phyloP scores from a whole-genome alignment of 2,797 vertebrate species.

The Rhyacichthys aspro region DNA sequence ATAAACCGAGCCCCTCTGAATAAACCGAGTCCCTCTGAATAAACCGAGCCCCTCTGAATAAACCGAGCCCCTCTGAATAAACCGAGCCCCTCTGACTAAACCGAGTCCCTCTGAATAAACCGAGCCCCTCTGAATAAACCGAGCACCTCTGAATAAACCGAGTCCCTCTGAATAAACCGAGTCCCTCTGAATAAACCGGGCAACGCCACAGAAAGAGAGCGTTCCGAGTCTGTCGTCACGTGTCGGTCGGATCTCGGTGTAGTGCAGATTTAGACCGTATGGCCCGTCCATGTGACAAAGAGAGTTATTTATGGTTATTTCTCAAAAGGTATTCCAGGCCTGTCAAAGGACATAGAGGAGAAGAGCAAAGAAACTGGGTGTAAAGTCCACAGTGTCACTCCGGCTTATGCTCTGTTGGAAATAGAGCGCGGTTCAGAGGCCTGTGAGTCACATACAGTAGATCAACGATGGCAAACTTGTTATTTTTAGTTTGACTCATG shows the following conservation, averaged over 20 bases:
- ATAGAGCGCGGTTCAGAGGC: slow-evolving; percentile 5
- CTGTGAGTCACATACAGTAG: slow-evolving; percentile 9
- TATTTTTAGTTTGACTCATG: slow-evolving; percentile 1
- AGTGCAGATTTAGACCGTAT: slow-evolving; percentile 65
- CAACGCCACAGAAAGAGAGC: slow-evolving; percentile 26
- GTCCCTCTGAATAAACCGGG: slow-evolving; percentile 47
- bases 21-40: no score
- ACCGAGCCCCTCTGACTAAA: slow-evolving; percentile 49
- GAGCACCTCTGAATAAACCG: no score
- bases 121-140: slow-evolving; percentile 46
- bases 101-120: no score
- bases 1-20: slow-evolving; percentile 57
- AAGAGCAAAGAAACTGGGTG: slow-evolving; percentile 33
- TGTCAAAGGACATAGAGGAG: slow-evolving; percentile 51
- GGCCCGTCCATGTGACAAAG: slow-evolving; percentile 56
- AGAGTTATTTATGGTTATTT: slow-evolving; percentile 62
- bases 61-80: slow-evolving; percentile 49
- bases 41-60: slow-evolving; percentile 49
- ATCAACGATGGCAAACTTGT: slow-evolving; percentile 6
- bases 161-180: slow-evolving; percentile 52
- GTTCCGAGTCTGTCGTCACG: no score
- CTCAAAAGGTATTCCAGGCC: slow-evolving; percentile 48
- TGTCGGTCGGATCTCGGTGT: slow-evolving; percentile 52
- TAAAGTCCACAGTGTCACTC: slow-evolving; percentile 33
- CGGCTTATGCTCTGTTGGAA: slow-evolving; percentile 23